phyloP scores from a whole-genome alignment of 2,797 vertebrate genomes.

The Malacoraja senta region DNA sequence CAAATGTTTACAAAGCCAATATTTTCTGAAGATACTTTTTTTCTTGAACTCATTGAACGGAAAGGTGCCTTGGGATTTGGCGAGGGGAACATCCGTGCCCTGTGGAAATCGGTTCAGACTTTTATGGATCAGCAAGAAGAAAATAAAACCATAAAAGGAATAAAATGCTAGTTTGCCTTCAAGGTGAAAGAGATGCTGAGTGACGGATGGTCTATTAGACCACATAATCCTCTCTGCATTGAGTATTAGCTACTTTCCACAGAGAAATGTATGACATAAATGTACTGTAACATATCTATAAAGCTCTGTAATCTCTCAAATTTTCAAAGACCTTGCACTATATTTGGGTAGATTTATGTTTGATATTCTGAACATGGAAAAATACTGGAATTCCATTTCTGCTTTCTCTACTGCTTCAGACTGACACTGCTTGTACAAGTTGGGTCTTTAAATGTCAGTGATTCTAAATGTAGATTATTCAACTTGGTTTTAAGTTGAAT shows the following conservation, averaged over 20 bases:
- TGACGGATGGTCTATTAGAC: neutral
- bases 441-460: too few relatives aligned
- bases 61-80: slow-evolving; percentile 78
- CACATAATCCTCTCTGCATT: too few relatives aligned
- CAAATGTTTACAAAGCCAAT: slow-evolving; percentile 88
- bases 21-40: slow-evolving; percentile 82
- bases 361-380: neutral
- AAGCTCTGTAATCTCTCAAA: neutral
- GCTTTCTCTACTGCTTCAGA: neutral
- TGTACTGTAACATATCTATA: neutral
- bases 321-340: neutral
- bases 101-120: slow-evolving; percentile 81
- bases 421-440: too few relatives aligned
- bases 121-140: slow-evolving; percentile 62
- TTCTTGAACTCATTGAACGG: slow-evolving; percentile 87
- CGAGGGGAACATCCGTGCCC: slow-evolving; percentile 78
- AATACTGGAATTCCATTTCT: neutral
- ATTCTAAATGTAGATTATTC: neutral
- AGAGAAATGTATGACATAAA: neutral
- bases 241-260: neutral
- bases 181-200: neutral
- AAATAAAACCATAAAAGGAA: neutral
- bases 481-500: neutral
- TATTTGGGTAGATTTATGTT: neutral
- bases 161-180: neutral